A percentile compares a stretch with the other conserved stretches of the same genome.
Conservation (phyloP, 1,140 invertebrate species). For the Drosophila bocki region DNA sequence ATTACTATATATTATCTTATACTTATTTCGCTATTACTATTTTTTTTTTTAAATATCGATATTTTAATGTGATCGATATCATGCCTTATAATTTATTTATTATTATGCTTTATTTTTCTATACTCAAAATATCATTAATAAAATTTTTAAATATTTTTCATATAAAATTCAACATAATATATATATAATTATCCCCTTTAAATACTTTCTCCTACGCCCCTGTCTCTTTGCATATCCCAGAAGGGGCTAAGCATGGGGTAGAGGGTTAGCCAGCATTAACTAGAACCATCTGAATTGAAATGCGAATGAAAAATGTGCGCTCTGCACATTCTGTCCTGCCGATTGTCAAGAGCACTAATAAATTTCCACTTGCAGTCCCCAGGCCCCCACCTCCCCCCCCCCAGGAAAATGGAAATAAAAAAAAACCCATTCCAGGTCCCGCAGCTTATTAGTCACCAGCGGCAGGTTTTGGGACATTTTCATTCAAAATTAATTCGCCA, state of each 20-base stretch:
- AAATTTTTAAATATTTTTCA: neutral
- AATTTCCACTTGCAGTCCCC: slow-evolving; percentile 58
- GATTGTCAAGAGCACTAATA: slow-evolving; percentile 81
- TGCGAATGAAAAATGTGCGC: slow-evolving; percentile 78
- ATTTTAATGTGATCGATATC: neutral
- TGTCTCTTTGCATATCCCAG: slow-evolving; percentile 1
- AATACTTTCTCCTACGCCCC: neutral
- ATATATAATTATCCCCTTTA: no score
- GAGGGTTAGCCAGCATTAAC: slow-evolving; percentile 36
- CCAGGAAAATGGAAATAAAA: slow-evolving; percentile 8
- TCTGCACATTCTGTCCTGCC: slow-evolving; percentile 63
- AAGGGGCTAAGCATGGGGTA: neutral
- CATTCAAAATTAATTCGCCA: slow-evolving; percentile 42
- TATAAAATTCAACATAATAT: neutral
- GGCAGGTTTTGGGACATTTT: slow-evolving; percentile 30
- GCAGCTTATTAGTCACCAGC: slow-evolving; percentile 50
- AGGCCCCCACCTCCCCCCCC: neutral
- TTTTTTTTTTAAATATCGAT: neutral
- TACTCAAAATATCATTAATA: neutral
- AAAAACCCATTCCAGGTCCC: slow-evolving; percentile 6
- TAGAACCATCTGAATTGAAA: slow-evolving; percentile 57
- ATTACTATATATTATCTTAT: no score
- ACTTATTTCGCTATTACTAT: neutral
- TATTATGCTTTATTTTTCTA: neutral
- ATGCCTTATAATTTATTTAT: neutral